Conservation (phyloP, 2,888 invertebrate species). For the Meteorus colon region DNA sequence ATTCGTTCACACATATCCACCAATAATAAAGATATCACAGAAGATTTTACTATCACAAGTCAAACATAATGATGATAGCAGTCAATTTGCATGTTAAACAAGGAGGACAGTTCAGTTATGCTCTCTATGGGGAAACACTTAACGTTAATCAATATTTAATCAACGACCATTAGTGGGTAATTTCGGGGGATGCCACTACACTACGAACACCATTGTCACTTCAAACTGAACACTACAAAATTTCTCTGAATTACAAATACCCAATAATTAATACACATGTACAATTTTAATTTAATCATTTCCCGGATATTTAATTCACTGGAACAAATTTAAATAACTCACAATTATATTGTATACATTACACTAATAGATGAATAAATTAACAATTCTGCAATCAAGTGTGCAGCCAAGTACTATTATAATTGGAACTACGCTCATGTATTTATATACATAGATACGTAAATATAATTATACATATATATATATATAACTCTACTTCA, state of each 20-base stretch:
- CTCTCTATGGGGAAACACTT: slow-evolving; percentile 23
- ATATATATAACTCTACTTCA: not conserved
- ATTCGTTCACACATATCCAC: too few relatives aligned
- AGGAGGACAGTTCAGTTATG: slow-evolving; percentile 22
- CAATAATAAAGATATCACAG: too few relatives aligned
- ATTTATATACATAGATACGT: not conserved
- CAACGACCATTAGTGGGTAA: slow-evolving; percentile 24
- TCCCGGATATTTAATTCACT: too few relatives aligned
- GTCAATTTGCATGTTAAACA: slow-evolving; percentile 54
- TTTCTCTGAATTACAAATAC: not conserved
- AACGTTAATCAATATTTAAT: slow-evolving; percentile 32
- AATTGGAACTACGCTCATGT: slow-evolving; percentile 20
- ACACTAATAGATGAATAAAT: slow-evolving; percentile 38
- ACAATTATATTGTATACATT: not conserved
- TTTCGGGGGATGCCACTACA: not conserved
- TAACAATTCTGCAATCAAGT: slow-evolving; percentile 45
- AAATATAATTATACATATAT: not conserved
- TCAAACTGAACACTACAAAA: not conserved
- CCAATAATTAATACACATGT: too few relatives aligned
- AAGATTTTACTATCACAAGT: slow-evolving; percentile 36
- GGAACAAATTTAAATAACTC: not conserved
- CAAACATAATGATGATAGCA: slow-evolving; percentile 52
- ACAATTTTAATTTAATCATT: too few relatives aligned
- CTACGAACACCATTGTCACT: not conserved
- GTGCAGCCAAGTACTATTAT: slow-evolving; percentile 36